Evolutionary conservation across 2,888 invertebrate genomes (phyloP).

Genomic region (Chrysomela aeneicollis): DNA sequence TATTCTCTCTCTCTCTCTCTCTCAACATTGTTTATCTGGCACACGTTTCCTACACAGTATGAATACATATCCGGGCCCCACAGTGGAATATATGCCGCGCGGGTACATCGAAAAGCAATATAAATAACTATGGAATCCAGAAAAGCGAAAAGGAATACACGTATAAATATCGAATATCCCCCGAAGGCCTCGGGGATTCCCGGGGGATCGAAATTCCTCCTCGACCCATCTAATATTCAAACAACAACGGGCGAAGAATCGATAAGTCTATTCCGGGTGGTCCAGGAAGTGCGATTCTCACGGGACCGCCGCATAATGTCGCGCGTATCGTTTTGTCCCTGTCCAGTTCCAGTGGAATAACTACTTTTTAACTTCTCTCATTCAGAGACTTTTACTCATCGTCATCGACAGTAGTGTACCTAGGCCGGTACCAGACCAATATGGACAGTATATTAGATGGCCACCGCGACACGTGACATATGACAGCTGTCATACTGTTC

Average conservation of each 20-base stretch:
- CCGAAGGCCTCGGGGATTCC: slow-evolving; percentile 50
- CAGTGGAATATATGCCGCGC: slow-evolving; percentile 28
- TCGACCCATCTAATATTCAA: slow-evolving; percentile 57
- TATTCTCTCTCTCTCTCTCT: no score
- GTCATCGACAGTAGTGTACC: no score
- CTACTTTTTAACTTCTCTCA: no score
- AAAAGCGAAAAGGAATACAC: slow-evolving; percentile 29
- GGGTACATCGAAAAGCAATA: slow-evolving; percentile 33
- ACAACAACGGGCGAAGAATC: slow-evolving; percentile 55
- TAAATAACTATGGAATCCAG: slow-evolving; percentile 45
- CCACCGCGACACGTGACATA: no score
- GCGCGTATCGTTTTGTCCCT: background rate
- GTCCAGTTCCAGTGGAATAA: no score
- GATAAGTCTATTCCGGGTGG: slow-evolving; percentile 50
- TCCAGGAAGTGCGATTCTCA: slow-evolving; percentile 34
- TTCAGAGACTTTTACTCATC: no score
- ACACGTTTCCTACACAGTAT: no score
- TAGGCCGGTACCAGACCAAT: no score
- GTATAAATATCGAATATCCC: slow-evolving; percentile 52
- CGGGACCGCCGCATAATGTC: slow-evolving; percentile 1
- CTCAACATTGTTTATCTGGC: no score
- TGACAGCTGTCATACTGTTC: no score
- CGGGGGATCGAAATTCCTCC: slow-evolving; percentile 55
- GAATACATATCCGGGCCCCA: no score
- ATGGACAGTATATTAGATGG: no score